phyloP scores from a whole-genome alignment of 2,888 invertebrate species.

The Ptilodon capucinus region DNA sequence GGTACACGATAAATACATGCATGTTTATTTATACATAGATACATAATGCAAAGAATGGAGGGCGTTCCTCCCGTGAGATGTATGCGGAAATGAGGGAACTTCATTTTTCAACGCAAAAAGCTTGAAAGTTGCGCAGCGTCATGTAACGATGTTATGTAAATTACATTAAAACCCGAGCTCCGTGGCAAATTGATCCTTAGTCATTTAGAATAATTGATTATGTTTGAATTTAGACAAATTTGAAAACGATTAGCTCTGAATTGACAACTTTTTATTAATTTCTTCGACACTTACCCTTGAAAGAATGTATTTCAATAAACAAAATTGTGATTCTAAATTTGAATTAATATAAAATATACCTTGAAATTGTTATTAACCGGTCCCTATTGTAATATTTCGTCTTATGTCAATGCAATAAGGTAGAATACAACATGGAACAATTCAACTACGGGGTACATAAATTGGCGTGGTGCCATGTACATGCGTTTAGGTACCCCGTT shows the following conservation, averaged over 20 bases:
- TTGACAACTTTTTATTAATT: too few relatives aligned
- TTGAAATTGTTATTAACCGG: too few relatives aligned
- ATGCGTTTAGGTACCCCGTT: constrained; percentile 9
- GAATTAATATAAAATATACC: too few relatives aligned
- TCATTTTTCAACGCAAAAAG: constrained; percentile 36
- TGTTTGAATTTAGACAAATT: too few relatives aligned
- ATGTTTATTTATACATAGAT: too few relatives aligned
- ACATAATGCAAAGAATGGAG: constrained; percentile 2
- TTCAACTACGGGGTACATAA: constrained; percentile 1
- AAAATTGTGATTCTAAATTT: too few relatives aligned
- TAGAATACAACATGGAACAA: constrained; percentile 4
- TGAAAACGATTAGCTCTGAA: too few relatives aligned
- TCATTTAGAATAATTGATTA: too few relatives aligned
- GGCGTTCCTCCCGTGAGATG: constrained; percentile 11
- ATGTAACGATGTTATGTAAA: constrained; percentile 13
- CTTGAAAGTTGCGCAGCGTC: constrained; percentile 10
- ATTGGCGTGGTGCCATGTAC: constrained; percentile 1
- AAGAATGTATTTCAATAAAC: too few relatives aligned
- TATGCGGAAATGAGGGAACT: constrained; percentile 46
- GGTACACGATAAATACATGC: too few relatives aligned
- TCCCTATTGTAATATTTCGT: not conserved
- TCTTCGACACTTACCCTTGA: too few relatives aligned
- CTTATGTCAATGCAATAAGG: not conserved
- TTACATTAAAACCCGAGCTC: not conserved
- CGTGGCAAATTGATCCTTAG: not conserved